Conservation (phyloP, 35 echinoderm and acorn worm genomes). For the Nesometra sesokonis region DNA sequence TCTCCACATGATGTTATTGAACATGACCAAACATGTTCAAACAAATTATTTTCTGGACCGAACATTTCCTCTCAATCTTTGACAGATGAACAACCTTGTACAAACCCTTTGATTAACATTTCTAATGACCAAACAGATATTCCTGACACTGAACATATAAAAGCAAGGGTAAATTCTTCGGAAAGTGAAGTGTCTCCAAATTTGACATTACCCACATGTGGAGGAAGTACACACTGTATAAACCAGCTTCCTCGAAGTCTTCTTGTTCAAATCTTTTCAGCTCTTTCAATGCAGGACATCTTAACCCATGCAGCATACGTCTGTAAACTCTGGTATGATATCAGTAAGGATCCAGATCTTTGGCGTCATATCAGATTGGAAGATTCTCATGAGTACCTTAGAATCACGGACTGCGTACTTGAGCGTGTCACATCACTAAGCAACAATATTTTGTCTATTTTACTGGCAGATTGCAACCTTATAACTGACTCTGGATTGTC, state of each 20-base stretch:
- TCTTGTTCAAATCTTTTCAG: slow-evolving; percentile 15
- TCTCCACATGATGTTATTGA: too few relatives aligned
- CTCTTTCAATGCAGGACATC: slow-evolving; percentile 10
- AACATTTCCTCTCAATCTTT: too few relatives aligned
- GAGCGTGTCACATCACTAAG: neutral
- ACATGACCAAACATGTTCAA: too few relatives aligned
- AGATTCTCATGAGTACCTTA: neutral
- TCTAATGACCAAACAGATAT: too few relatives aligned
- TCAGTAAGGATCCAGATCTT: slow-evolving; percentile 6
- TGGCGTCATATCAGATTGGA: slow-evolving; percentile 7
- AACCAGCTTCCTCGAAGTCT: slow-evolving; percentile 14
- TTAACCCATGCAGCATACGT: slow-evolving; percentile 13
- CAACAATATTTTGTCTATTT: neutral
- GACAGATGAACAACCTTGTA: too few relatives aligned
- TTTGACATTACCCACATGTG: neutral
- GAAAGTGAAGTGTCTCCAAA: neutral
- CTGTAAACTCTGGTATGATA: slow-evolving; percentile 11
- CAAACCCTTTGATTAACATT: too few relatives aligned
- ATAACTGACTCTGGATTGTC: neutral
- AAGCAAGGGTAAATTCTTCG: too few relatives aligned
- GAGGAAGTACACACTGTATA: neutral
- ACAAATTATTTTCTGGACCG: too few relatives aligned
- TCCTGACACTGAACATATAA: too few relatives aligned
- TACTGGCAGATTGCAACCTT: neutral
- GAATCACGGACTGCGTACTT: neutral